These are phyloP conservation scores for Struthio camelus DNA, from an alignment of 2,113 vertebrate species.

Conservation along the genomic window DNA sequence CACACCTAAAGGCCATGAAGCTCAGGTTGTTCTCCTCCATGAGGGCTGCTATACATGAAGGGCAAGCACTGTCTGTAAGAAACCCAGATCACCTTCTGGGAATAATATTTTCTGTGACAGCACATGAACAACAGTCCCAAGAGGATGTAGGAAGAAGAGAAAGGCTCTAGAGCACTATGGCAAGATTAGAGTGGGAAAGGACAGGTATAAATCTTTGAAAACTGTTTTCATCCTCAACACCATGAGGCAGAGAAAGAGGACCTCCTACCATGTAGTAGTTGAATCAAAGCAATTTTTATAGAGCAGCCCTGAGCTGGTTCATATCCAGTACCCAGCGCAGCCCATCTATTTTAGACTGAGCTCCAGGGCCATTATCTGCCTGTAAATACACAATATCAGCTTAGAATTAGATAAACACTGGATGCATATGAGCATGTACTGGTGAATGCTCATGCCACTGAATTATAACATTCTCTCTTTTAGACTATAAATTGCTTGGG, in stretches of 20 bases:
- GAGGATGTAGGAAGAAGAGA: not conserved
- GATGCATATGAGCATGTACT: not conserved
- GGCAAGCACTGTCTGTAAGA: not conserved
- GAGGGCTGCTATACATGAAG: not conserved
- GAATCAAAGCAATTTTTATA: not conserved
- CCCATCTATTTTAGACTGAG: not conserved
- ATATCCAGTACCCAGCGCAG: not conserved
- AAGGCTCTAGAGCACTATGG: not conserved
- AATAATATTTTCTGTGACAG: not conserved
- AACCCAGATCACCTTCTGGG: not conserved
- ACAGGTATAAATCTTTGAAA: not conserved
- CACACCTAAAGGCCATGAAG: not conserved
- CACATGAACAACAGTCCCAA: not conserved
- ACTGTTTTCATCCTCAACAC: not conserved
- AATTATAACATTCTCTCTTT: not conserved
- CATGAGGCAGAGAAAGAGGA: not conserved
- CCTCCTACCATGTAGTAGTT: not conserved
- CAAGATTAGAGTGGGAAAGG: not conserved
- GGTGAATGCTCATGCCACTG: not conserved
- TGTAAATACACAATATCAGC: not conserved
- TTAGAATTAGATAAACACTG: not conserved
- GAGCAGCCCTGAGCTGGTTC: not conserved
- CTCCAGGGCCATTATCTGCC: not conserved
- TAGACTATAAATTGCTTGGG: slow-evolving; percentile 5
- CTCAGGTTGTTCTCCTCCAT: not conserved